A percentile compares a stretch with the other conserved stretches of the same genome.
Evolutionary conservation across 2,797 vertebrate species (phyloP).

Genomic region (Chaetodon trifasciatus): DNA sequence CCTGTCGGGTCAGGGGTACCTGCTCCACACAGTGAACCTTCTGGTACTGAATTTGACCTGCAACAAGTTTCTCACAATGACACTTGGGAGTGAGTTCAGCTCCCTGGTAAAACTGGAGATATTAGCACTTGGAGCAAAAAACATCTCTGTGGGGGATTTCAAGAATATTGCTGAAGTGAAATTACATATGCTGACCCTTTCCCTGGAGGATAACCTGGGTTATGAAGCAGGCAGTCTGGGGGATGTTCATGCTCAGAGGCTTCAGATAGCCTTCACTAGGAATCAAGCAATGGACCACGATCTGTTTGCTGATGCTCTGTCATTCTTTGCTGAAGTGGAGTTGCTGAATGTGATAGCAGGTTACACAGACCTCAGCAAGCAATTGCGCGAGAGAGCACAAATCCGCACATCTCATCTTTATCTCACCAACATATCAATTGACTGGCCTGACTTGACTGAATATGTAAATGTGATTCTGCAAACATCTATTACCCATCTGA

Average conservation of each 20-base stretch:
- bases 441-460: conserved; percentile 78
- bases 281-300: conserved; percentile 6
- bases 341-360: conserved; percentile 81
- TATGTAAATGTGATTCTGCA: conserved; percentile 77
- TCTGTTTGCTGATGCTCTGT: conserved; percentile 82
- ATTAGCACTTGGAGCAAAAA: conserved; percentile 82
- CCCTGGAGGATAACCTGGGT: conserved; percentile 52
- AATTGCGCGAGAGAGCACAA: conserved; percentile 52
- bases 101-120: conserved; percentile 79
- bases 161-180: conserved; percentile 74
- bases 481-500: conserved; percentile 78
- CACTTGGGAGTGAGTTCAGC: conserved; percentile 79
- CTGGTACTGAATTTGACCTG: conserved; percentile 85
- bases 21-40: conserved; percentile 77
- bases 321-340: conserved; percentile 82
- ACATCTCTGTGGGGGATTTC: conserved; percentile 82
- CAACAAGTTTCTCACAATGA: conserved; percentile 83
- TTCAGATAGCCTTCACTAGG: conserved; percentile 61
- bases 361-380: conserved; percentile 32
- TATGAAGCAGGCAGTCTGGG: conserved; percentile 77
- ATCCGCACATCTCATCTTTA: conserved; percentile 81
- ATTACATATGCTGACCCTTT: conserved; percentile 78
- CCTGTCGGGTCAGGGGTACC: conserved; percentile 76
- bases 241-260: conserved; percentile 51
- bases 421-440: conserved; percentile 76